Conservation (phyloP, 1,140 invertebrate species). For the Leptinotarsa undecemlineata region DNA sequence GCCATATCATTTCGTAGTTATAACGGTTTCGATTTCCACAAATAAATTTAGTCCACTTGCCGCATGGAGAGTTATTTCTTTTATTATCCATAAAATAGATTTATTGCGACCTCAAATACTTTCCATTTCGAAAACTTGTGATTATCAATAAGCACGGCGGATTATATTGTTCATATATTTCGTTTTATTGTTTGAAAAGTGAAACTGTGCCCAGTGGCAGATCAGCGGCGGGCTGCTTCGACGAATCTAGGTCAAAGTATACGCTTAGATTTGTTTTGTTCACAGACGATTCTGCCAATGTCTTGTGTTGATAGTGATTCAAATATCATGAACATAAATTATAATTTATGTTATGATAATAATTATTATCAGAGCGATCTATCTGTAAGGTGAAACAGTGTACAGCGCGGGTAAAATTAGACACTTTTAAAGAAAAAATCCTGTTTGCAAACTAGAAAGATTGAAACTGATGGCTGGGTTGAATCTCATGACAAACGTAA, state of each 20-base stretch:
- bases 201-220: neutral
- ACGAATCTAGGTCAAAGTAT: neutral
- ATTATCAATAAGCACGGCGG: neutral
- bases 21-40: constrained; percentile 1
- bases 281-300: too few species aligned
- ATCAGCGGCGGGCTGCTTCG: neutral
- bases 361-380: too few species aligned
- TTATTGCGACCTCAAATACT: neutral
- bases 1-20: neutral
- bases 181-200: neutral
- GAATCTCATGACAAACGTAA: too few species aligned
- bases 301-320: too few species aligned
- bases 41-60: neutral
- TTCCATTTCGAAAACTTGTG: neutral
- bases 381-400: too few species aligned
- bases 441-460: too few species aligned
- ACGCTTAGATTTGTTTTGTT: too few species aligned
- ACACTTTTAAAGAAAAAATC: too few species aligned
- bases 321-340: too few species aligned
- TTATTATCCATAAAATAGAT: neutral
- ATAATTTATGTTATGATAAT: too few species aligned
- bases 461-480: too few species aligned
- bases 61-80: neutral
- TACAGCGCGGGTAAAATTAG: too few species aligned
- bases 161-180: constrained; percentile 6